Evolutionary conservation across 2,113 vertebrate species (phyloP), one percentile per base, ranked within the genome.

Genomic region (Columba livia): DNA sequence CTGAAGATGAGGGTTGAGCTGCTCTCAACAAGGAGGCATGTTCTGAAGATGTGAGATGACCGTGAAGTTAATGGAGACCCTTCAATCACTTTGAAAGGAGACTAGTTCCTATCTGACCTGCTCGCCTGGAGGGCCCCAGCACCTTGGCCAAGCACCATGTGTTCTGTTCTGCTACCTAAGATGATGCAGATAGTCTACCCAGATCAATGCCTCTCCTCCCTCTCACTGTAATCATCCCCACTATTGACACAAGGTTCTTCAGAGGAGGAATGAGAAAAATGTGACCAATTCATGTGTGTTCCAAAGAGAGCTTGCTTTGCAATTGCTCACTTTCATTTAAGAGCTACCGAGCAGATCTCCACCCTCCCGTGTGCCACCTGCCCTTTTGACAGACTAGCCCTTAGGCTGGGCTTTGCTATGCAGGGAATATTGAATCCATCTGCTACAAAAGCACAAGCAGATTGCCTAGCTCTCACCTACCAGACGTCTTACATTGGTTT

Each of bases 261-360:
- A 58, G 8, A 60, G 61, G 54, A 62, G 18, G 50, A 86, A 60
- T 36, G 9, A 44, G 8, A 6, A 66, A 51, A 69, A 85, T 2
- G 5, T 4, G 34, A 42, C 34, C 64, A 47, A 24, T 23, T 28
- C 8, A 5, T 2, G 1, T 0, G 5, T 29, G 61, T 23, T 67
- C 47, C 38, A 36, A 19, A 57, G 34, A 1, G 3, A 56, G 28
- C 28, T 36, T 65, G 36, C 60, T 71, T 42, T 78, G 70, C 78
- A 26, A 14, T 12, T 32, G 3, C 72, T 17, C 14, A 0, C 21
- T 32, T 40, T 61, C 50, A 13, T 10, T 24, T 53, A 36, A 24
- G 9, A 67, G 61, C 48, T 20, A 19, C 42, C 6, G 42, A 64
- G 74, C 79, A 88, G 32, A 23, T 19, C 64, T 64, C 11, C 50